These are phyloP conservation scores for Phortica okadai DNA, from an alignment of 2,888 invertebrate species.

Conservation along the genomic window DNA sequence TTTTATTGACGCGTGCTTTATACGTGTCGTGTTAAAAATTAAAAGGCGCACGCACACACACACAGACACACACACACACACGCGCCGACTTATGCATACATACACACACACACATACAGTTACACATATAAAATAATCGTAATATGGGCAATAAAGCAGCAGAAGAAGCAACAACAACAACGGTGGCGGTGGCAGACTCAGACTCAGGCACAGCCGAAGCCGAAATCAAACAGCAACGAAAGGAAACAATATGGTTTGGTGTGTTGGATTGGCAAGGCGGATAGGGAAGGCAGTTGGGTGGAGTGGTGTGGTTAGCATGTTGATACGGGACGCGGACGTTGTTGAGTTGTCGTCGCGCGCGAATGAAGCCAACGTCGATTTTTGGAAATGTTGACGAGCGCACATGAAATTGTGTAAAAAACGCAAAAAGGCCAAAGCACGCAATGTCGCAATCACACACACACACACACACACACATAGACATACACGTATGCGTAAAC, in stretches of 20 bases:
- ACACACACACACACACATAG: not conserved
- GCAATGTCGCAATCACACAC: not conserved
- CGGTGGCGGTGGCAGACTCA: not conserved
- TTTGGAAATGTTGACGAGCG: not conserved
- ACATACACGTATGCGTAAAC: not conserved
- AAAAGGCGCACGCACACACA: conserved; percentile 8
- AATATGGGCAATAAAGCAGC: conserved; percentile 24
- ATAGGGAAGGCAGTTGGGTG: too few relatives aligned
- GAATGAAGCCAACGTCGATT: not conserved
- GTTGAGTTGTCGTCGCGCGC: not conserved
- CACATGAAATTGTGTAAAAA: conserved; percentile 10
- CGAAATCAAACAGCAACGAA: too few relatives aligned
- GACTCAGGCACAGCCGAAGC: not conserved
- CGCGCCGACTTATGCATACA: not conserved
- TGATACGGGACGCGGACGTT: not conserved
- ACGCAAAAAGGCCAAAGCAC: not conserved
- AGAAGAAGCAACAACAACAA: not conserved
- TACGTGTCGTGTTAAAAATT: conserved; percentile 33
- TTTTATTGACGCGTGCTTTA: conserved; percentile 32
- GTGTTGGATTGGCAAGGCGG: too few relatives aligned
- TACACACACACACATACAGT: not conserved
- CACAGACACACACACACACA: not conserved
- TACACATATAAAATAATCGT: not conserved
- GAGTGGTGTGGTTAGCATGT: not conserved
- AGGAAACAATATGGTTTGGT: too few relatives aligned